A percentile compares a stretch with the other conserved stretches of the same genome.
Evolutionary conservation across 1,140 invertebrate genomes (phyloP).

Genomic region (Cherax quadricarinatus): DNA sequence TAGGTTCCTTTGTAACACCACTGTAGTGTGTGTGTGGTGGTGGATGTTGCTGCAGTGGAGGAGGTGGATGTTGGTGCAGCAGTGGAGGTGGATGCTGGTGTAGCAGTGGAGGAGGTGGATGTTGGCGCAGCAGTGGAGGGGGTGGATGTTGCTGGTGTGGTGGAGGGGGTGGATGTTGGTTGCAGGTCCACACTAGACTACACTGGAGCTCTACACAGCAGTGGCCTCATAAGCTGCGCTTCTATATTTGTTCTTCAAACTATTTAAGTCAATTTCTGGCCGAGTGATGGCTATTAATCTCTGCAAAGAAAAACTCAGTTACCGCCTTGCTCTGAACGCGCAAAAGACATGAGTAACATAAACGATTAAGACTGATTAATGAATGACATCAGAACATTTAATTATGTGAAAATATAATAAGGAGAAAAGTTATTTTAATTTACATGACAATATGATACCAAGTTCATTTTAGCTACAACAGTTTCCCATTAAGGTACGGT

Average conservation of each 20-base stretch:
- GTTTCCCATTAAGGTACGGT: too few relatives aligned
- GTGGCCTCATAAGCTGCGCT: not conserved
- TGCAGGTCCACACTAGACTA: not conserved
- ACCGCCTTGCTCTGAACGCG: too few relatives aligned
- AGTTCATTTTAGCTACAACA: too few relatives aligned
- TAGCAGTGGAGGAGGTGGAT: too few relatives aligned
- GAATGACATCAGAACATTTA: too few relatives aligned
- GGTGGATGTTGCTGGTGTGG: not conserved
- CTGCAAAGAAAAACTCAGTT: not conserved
- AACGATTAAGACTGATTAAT: too few relatives aligned
- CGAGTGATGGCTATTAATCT: conserved; percentile 55
- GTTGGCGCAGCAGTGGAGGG: not conserved
- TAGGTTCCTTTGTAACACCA: not conserved
- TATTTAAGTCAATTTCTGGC: conserved; percentile 44
- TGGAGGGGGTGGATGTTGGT: not conserved
- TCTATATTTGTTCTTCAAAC: conserved; percentile 51
- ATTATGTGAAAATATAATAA: too few relatives aligned
- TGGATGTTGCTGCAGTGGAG: not conserved
- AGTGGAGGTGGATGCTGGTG: not conserved
- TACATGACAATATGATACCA: too few relatives aligned
- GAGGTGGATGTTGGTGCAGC: not conserved
- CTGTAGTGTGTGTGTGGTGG: not conserved
- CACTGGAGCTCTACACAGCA: conserved; percentile 19
- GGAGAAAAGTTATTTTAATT: too few relatives aligned
- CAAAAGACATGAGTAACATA: too few relatives aligned